phyloP scores from a whole-genome alignment of 1,140 invertebrate genomes.

The Phthorimaea operculella region DNA sequence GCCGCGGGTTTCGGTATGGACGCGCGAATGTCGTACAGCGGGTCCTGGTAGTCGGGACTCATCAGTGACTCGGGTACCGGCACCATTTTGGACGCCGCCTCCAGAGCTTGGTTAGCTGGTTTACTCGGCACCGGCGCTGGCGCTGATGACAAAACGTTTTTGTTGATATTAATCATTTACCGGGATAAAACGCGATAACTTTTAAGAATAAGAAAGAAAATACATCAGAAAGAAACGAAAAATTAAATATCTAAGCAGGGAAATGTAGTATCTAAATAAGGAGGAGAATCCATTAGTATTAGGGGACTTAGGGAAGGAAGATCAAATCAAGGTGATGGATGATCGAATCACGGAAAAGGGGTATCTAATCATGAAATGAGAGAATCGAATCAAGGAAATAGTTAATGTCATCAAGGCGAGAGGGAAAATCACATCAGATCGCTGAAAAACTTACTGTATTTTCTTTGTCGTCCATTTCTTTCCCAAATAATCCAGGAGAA shows the following conservation, averaged over 20 bases:
- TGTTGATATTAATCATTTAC: too few species aligned
- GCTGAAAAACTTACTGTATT: not conserved
- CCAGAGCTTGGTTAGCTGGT: slow-evolving; percentile 73
- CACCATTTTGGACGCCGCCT: slow-evolving; percentile 84
- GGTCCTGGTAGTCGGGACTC: slow-evolving; percentile 79
- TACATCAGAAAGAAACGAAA: too few species aligned
- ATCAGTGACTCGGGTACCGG: slow-evolving; percentile 87
- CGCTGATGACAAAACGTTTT: slow-evolving; percentile 9
- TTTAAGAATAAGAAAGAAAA: too few species aligned
- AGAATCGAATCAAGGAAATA: too few species aligned
- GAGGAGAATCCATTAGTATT: slow-evolving; percentile 64
- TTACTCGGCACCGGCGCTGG: slow-evolving; percentile 29
- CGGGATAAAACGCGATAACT: too few species aligned
- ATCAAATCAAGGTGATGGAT: too few species aligned
- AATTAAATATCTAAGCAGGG: too few species aligned
- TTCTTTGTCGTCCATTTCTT: slow-evolving; percentile 16
- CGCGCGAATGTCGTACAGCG: slow-evolving; percentile 57
- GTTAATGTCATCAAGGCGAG: too few species aligned
- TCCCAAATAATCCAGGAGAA: slow-evolving; percentile 28
- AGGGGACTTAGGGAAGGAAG: slow-evolving; percentile 53
- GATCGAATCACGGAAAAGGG: too few species aligned
- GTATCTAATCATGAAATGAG: too few species aligned
- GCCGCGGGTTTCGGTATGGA: slow-evolving; percentile 37
- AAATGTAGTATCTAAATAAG: slow-evolving; percentile 15
- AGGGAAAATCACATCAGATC: too few species aligned